Base-by-base conservation (phyloP, 2,113 vertebrate genomes). In the Bombycilla garrulus region DNA sequence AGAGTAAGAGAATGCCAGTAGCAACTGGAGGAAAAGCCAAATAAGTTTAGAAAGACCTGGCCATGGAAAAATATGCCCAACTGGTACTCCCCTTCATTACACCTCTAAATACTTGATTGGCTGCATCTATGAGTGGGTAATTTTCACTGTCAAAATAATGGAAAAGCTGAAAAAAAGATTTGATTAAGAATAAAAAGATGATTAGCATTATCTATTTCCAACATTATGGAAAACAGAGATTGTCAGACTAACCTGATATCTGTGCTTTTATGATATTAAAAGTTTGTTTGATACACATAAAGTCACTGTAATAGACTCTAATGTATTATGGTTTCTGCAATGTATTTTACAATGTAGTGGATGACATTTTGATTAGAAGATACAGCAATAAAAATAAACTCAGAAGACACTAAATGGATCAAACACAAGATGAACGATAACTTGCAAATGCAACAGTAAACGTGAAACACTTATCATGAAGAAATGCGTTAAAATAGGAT, bases 341-440 rank as follows among this genome's bases (percentile, higher is more conserved):
- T 2, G 12, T 29, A 47, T 81, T 84, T 89, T 73, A 67, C 66
- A 64, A 73, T 28, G 56, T 40, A 89, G 69, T 36, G 33, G 86
- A 87, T 85, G 60, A 58, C 48, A 91, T 64, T 89, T 78, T 89
- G 65, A 91, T 93, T 94, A 85, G 78, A 90, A 81, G 66, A 58
- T 33, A 25, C 2, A 78, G 26, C 47, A 92, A 91, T 54, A 78
- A 73, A 86, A 87, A 70, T 60, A 92, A 86, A 70, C 38, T 92
- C 35, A 38, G 67, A 73, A 91, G 72, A 83, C 77, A 53, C 61
- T 48, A 86, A 88, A 86, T 70, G 38, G 56, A 86, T 83, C 80
- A 81, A 90, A 88, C 38, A 86, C 2, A 38, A 92, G 61, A 90
- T 48, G 88, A 94, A 85, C 2, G 0, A 35, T 33, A 42, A 36